These are phyloP conservation scores for Cetonia aurata DNA, from an alignment of 2,888 invertebrate genomes.

Conservation along the genomic window DNA sequence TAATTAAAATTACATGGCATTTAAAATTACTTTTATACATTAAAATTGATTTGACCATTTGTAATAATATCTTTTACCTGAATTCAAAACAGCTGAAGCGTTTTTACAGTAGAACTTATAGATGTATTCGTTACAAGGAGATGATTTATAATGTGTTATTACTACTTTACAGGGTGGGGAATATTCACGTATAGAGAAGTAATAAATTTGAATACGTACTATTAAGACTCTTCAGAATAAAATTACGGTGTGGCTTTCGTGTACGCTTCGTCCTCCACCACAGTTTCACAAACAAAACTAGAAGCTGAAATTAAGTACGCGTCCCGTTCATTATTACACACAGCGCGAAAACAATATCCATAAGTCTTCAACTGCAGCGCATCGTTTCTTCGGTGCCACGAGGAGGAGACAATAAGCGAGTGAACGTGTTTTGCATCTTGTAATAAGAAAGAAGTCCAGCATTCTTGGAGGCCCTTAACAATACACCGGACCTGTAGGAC, in stretches of 20 bases:
- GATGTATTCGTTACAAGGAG: no score
- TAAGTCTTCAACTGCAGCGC: conserved; percentile 33
- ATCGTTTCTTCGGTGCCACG: conserved; percentile 32
- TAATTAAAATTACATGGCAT: no score
- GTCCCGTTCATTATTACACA: conserved; percentile 28
- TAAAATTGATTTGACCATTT: no score
- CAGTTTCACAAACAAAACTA: conserved; percentile 25
- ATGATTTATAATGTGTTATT: no score
- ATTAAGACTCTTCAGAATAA: conserved; percentile 1
- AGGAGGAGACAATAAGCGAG: conserved; percentile 33
- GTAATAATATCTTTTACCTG: no score
- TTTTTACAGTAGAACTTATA: no score
- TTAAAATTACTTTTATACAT: no score
- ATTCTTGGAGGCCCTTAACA: conserved; percentile 39
- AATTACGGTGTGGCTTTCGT: conserved; percentile 13
- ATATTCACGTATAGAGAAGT: background rate
- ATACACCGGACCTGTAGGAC: conserved; percentile 41
- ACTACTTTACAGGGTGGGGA: no score
- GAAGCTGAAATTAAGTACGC: conserved; percentile 17
- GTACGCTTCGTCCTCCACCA: conserved; percentile 1
- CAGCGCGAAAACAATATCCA: conserved; percentile 36
- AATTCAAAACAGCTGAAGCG: no score
- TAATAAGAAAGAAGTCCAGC: conserved; percentile 36
- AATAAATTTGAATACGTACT: background rate
- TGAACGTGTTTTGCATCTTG: conserved; percentile 40